Base-by-base conservation (phyloP, 2,888 invertebrate species). In the Raillietiella orientalis region DNA sequence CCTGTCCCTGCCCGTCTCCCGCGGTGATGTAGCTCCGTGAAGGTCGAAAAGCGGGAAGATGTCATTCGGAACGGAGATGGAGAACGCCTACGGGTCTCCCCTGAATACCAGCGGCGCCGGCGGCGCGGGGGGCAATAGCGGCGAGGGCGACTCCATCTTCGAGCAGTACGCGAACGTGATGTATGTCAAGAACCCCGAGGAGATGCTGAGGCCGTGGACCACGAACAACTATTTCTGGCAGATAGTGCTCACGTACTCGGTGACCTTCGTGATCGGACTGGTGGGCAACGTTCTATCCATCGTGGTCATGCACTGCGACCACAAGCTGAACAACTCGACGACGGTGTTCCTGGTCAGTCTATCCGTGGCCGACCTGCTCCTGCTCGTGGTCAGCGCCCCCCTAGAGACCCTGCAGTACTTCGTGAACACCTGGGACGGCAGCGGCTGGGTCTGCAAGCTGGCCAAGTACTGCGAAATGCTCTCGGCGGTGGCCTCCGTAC, bases 401-500 rank as follows among this genome's bases (percentile, higher is more conserved):
- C 41, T 53, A 31, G 49, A 53, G 32, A 39, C 45, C 3, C 35
- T 45, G 12, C 38, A 42, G 29, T 45, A 47, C 34, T 47, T 52
- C 31, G 36, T 41, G 5, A 30, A 38, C 17, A 39, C 43, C 29
- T 52, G 51, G 49, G 42, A 45, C 14, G 41, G 43, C 9, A 43
- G 43, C 8, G 41, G 42, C 14, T 38, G 42, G n/a, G 38, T 51
- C 21, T 54, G 54, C 38, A 52, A 50, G 36, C 29, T 49, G 26
- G 45, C 51, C 1, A 44, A 44, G 16, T 53, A 47, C 35, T 44
- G 44, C 3, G 49, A 52, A 34, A 44, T 50, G 32, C 37, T 53
- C 13, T 47, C 52, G 0, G 51, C 50, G 2, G 41, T 45, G 4
- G 48, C 50, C 0, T 52, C 53, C 8, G 48, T 53, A 3, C 42